phyloP scores from a whole-genome alignment of 2,888 invertebrate genomes.

The Encarsia formosa region DNA sequence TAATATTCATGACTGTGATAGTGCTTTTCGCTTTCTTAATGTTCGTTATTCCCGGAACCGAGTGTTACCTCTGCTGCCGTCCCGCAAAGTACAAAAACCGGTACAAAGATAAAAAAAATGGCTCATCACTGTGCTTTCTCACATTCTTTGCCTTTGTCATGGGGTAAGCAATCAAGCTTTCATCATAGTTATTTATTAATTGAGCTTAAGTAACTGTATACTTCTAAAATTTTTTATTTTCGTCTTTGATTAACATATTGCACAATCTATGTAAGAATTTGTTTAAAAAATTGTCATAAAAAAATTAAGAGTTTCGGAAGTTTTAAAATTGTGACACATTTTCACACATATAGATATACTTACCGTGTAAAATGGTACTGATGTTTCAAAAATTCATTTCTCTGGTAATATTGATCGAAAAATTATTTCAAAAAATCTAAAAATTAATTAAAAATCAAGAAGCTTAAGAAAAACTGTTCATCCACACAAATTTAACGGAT shows the following conservation, averaged over 20 bases:
- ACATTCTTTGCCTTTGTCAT: slow-evolving; percentile 42
- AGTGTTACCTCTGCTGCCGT: slow-evolving; percentile 55
- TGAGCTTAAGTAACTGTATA: neutral
- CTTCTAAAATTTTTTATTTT: neutral
- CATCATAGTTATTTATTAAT: neutral
- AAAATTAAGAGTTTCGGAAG: no score
- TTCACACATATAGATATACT: no score
- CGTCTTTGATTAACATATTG: neutral
- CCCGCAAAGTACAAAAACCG: slow-evolving; percentile 42
- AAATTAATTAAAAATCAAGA: no score
- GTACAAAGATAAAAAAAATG: slow-evolving; percentile 40
- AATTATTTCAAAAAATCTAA: no score
- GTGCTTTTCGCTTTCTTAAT: slow-evolving; percentile 62
- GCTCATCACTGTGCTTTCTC: slow-evolving; percentile 43
- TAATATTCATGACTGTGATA: slow-evolving; percentile 63
- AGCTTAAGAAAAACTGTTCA: no score
- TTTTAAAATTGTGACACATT: no score
- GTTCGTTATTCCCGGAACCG: slow-evolving; percentile 61
- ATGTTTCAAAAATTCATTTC: no score
- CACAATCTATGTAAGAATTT: no score
- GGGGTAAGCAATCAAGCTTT: slow-evolving; percentile 38
- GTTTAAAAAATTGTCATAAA: no score
- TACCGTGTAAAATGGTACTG: no score
- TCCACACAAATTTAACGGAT: no score
- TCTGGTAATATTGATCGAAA: no score